Conservation (phyloP, 1,140 invertebrate species). For the Rhopalosiphum maidis region DNA sequence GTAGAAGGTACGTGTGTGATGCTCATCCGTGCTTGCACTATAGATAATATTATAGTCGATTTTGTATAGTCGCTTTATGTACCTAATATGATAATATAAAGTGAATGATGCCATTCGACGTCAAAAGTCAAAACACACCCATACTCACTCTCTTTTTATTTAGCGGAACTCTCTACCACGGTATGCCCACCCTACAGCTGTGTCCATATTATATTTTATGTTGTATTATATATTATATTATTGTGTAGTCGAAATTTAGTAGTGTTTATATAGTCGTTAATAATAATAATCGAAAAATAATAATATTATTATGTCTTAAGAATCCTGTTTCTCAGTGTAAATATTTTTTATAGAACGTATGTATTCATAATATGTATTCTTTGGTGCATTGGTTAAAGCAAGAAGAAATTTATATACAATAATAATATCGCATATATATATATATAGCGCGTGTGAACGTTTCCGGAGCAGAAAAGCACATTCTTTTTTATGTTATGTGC, state of each 20-base stretch:
- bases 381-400: conserved; percentile 53
- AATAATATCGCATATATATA: not conserved
- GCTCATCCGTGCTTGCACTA: not conserved
- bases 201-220: conserved; percentile 11
- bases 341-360: conserved; percentile 18
- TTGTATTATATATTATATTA: conserved; percentile 9
- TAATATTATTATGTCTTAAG: conserved; percentile 13
- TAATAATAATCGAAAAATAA: not conserved
- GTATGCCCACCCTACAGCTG: not conserved
- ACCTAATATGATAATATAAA: not conserved
- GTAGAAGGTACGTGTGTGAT: not conserved
- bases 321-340: conserved; percentile 34
- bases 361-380: conserved; percentile 11
- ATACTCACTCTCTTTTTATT: not conserved
- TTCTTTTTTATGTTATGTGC: conserved; percentile 39
- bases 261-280: conserved; percentile 10
- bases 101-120: not conserved
- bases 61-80: not conserved
- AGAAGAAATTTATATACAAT: conserved; percentile 51
- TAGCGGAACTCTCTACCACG: not conserved
- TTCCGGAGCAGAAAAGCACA: conserved; percentile 46
- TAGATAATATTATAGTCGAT: not conserved
- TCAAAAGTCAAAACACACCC: not conserved
- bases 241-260: conserved; percentile 4
- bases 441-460: not conserved